Conservation (phyloP, 2,888 invertebrate species). For the Orthosia incerta region DNA sequence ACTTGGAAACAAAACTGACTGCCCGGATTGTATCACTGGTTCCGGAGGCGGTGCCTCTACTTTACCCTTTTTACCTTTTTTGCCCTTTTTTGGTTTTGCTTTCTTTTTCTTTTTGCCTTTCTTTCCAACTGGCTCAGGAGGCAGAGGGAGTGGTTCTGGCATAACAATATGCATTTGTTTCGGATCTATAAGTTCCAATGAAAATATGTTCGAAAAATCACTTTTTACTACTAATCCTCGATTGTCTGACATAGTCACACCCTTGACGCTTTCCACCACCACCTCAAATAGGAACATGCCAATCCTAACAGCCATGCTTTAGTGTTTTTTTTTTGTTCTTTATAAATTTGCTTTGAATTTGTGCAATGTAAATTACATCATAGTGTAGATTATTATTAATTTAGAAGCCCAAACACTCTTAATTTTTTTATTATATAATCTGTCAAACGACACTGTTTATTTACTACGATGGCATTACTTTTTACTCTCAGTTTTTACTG, state of each 20-base stretch:
- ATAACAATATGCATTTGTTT: constrained; percentile 87
- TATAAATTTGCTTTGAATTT: constrained; percentile 52
- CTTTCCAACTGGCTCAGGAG: constrained; percentile 83
- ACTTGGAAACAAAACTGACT: constrained; percentile 85
- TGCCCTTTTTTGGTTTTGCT: constrained; percentile 78
- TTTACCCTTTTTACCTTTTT: constrained; percentile 74
- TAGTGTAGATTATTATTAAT: constrained; percentile 20
- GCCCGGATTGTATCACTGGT: constrained; percentile 85
- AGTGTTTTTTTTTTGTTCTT: constrained; percentile 46
- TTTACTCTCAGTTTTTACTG: background rate
- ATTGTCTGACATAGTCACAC: constrained; percentile 79
- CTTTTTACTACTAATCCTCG: constrained; percentile 81
- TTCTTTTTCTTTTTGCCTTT: constrained; percentile 74
- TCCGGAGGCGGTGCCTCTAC: constrained; percentile 80
- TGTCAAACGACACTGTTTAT: constrained; percentile 29
- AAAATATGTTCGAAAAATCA: constrained; percentile 87
- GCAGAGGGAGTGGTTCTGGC: constrained; percentile 85
- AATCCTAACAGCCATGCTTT: constrained; percentile 81
- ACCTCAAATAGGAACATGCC: constrained; percentile 88
- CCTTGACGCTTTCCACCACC: constrained; percentile 82
- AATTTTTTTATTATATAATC: constrained; percentile 9
- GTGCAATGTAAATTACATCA: constrained; percentile 31
- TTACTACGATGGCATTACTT: constrained; percentile 5
- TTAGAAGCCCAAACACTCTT: constrained; percentile 9
- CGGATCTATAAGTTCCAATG: constrained; percentile 86